Evolutionary conservation across 2,797 vertebrate genomes (phyloP).

Genomic region (Chiroxiphia lanceolata): DNA sequence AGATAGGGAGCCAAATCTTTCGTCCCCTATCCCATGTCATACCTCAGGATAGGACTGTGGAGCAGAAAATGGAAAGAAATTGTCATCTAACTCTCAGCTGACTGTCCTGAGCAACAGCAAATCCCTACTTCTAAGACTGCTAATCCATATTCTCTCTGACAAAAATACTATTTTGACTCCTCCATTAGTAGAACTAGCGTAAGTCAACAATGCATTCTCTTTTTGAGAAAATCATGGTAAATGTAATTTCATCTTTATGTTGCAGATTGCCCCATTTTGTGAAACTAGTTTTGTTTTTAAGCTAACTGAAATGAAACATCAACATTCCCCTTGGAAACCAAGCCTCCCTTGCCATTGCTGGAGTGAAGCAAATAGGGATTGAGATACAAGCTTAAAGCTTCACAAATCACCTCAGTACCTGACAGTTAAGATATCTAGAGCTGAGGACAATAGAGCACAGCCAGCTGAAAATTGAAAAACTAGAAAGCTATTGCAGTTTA

Average conservation of each 20-base stretch:
- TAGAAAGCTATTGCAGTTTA: not conserved
- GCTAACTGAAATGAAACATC: not conserved
- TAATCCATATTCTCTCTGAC: not conserved
- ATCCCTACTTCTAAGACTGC: not conserved
- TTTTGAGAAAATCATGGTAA: not conserved
- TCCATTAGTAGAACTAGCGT: not conserved
- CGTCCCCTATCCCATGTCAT: not conserved
- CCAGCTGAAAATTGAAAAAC: not conserved
- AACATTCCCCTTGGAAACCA: not conserved
- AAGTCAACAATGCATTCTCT: not conserved
- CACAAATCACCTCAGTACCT: not conserved
- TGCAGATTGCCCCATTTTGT: not conserved
- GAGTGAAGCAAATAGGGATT: not conserved
- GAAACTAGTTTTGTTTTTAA: slow-evolving; percentile 4
- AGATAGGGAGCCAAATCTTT: not conserved
- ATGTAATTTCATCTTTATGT: not conserved
- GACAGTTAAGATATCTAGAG: not conserved
- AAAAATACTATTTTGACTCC: not conserved
- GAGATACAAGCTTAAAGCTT: not conserved
- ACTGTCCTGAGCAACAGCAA: not conserved
- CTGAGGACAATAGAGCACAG: not conserved
- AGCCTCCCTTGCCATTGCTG: not conserved
- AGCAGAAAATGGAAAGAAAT: not conserved
- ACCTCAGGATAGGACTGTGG: not conserved
- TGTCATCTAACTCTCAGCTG: not conserved